These are phyloP conservation scores for Stegostoma tigrinum DNA, from an alignment of 2,113 vertebrate species.

Conservation along the genomic window DNA sequence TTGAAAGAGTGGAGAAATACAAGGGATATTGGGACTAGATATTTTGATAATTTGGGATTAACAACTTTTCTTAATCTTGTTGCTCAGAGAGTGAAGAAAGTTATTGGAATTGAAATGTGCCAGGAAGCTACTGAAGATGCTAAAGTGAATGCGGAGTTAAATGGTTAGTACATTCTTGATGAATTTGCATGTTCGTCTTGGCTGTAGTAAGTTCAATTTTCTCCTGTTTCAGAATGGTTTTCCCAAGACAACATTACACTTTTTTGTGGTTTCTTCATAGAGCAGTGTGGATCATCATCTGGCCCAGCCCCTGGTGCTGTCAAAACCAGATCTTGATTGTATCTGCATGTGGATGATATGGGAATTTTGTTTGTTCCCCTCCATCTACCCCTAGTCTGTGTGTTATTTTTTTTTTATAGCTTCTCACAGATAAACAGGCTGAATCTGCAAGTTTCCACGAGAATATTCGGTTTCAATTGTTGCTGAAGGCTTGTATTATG, in stretches of 20 bases:
- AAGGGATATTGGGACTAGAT: not conserved
- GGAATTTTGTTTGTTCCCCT: not conserved
- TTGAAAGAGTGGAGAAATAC: not conserved
- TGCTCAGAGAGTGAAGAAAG: conserved; percentile 78
- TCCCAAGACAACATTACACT: not conserved
- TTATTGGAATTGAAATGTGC: conserved; percentile 87
- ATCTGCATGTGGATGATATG: not conserved
- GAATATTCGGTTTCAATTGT: not conserved
- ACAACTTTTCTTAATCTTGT: not conserved
- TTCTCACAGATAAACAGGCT: not conserved
- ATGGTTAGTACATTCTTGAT: conserved; percentile 60
- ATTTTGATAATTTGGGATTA: not conserved
- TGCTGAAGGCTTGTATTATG: not conserved
- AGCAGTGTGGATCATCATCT: not conserved
- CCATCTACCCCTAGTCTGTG: not conserved
- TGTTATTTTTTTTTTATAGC: not conserved
- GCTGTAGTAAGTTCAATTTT: not conserved
- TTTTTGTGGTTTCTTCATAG: not conserved
- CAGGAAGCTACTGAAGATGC: conserved; percentile 89
- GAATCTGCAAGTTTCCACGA: not conserved
- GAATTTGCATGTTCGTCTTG: not conserved
- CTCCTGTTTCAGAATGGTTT: not conserved
- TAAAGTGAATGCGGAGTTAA: conserved; percentile 73
- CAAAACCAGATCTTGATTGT: not conserved
- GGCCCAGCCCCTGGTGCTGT: not conserved